Evolutionary conservation across 2,888 invertebrate species (phyloP).

Genomic region (Zhengitettix transpicula): DNA sequence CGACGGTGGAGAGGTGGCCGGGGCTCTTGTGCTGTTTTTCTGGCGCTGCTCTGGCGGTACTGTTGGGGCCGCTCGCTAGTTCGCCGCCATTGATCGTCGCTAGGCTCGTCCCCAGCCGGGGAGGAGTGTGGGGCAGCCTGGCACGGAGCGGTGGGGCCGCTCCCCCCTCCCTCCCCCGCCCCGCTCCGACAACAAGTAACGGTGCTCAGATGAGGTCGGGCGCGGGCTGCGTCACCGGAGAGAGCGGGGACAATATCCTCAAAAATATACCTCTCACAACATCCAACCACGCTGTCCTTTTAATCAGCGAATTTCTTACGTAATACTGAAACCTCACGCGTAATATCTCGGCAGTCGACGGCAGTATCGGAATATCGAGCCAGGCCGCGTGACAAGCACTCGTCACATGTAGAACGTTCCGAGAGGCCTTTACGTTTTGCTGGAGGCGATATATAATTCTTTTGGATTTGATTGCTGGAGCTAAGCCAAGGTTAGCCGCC

Average conservation of each 20-base stretch:
- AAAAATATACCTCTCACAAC: too few relatives aligned
- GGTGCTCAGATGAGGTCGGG: not conserved
- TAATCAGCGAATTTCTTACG: too few relatives aligned
- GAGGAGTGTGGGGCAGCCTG: not conserved
- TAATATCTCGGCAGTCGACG: too few relatives aligned
- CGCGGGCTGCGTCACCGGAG: not conserved
- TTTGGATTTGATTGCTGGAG: conserved; percentile 28
- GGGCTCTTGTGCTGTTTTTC: conserved; percentile 10
- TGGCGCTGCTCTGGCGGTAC: conserved; percentile 7
- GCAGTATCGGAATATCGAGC: too few relatives aligned
- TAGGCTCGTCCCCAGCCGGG: conserved; percentile 6
- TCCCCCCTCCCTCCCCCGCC: not conserved
- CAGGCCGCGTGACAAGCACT: not conserved
- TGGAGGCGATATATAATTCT: conserved; percentile 22
- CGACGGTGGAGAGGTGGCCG: not conserved
- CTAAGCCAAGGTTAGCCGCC: conserved; percentile 23
- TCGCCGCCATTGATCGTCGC: conserved; percentile 10
- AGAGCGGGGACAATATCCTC: too few relatives aligned
- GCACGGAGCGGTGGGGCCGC: not conserved
- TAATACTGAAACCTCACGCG: too few relatives aligned
- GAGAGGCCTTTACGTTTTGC: too few relatives aligned
- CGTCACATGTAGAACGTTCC: conserved; percentile 12
- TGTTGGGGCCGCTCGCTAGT: conserved; percentile 4
- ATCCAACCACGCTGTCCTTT: too few relatives aligned
- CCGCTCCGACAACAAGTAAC: not conserved